A percentile compares a stretch with the other conserved stretches of the same genome.
These are phyloP conservation scores for Iguana delicatissima DNA, from an alignment of 2,797 vertebrate genomes.

Conservation along the genomic window DNA sequence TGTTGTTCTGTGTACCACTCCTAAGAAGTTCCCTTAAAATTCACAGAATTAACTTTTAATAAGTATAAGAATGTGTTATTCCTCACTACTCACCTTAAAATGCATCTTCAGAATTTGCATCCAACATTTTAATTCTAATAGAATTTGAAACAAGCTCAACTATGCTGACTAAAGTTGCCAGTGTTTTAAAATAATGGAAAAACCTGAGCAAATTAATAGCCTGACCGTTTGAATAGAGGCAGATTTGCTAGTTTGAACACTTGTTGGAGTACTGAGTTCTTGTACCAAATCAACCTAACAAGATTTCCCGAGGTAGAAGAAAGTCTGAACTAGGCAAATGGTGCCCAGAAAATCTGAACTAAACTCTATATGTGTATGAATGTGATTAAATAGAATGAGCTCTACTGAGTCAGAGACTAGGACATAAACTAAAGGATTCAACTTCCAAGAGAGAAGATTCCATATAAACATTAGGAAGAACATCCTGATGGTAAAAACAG, in stretches of 20 bases:
- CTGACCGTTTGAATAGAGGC: background rate
- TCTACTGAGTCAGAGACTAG: too few species aligned
- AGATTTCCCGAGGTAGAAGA: background rate
- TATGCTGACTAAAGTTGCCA: background rate
- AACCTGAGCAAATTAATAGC: background rate
- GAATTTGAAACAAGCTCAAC: background rate
- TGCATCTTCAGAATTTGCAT: background rate
- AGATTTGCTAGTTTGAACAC: background rate
- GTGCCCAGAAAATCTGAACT: background rate
- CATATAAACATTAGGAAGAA: too few species aligned
- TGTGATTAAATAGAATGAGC: too few species aligned
- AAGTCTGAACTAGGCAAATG: background rate
- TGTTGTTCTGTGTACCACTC: background rate
- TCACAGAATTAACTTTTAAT: background rate
- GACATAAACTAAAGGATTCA: too few species aligned
- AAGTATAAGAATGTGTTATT: background rate
- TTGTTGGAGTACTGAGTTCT: background rate
- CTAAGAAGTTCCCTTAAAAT: background rate
- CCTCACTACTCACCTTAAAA: background rate
- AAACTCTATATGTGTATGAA: background rate
- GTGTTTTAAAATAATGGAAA: background rate
- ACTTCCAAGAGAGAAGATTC: too few species aligned
- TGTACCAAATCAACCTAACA: background rate
- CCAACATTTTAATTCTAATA: background rate
- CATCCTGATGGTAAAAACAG: too few species aligned